phyloP scores from a whole-genome alignment of 2,888 invertebrate genomes.

The Subacronicta megacephala region DNA sequence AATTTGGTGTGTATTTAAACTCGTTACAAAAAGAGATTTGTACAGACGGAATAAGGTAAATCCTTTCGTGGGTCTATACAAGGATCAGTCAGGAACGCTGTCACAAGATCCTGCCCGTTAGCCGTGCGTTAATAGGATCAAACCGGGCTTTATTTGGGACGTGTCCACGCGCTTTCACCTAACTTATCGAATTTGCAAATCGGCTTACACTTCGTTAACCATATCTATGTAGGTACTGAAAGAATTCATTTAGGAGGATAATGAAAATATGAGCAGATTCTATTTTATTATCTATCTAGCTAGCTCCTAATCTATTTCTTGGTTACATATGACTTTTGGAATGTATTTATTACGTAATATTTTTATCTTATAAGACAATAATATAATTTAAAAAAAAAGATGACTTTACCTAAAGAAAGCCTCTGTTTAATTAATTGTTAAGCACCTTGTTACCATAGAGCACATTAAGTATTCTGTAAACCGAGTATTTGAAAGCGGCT shows the following conservation, averaged over 20 bases:
- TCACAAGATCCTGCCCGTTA: constrained; percentile 84
- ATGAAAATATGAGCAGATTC: not conserved
- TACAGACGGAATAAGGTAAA: constrained; percentile 64
- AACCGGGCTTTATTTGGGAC: constrained; percentile 86
- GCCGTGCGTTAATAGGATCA: constrained; percentile 88
- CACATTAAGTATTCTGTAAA: constrained; percentile 56
- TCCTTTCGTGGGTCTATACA: constrained; percentile 69
- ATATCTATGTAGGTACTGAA: constrained; percentile 56
- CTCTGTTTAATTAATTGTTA: constrained; percentile 39
- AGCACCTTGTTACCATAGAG: constrained; percentile 31
- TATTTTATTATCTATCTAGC: too few species aligned
- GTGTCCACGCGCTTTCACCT: constrained; percentile 87
- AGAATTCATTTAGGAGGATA: constrained; percentile 27
- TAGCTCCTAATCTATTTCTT: too few species aligned
- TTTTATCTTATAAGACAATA: too few species aligned
- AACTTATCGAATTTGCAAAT: constrained; percentile 89
- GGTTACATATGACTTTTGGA: too few species aligned
- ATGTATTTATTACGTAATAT: too few species aligned
- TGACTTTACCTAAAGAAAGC: constrained; percentile 7
- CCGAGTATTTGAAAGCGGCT: constrained; percentile 57
- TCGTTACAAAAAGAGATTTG: constrained; percentile 61
- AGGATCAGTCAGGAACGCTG: constrained; percentile 75
- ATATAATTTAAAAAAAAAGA: constrained; percentile 21
- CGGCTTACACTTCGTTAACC: constrained; percentile 87
- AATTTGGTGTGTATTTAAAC: constrained; percentile 53